These are phyloP conservation scores for Ectobius pallidus DNA, from an alignment of 2,888 invertebrate genomes.

Conservation along the genomic window DNA sequence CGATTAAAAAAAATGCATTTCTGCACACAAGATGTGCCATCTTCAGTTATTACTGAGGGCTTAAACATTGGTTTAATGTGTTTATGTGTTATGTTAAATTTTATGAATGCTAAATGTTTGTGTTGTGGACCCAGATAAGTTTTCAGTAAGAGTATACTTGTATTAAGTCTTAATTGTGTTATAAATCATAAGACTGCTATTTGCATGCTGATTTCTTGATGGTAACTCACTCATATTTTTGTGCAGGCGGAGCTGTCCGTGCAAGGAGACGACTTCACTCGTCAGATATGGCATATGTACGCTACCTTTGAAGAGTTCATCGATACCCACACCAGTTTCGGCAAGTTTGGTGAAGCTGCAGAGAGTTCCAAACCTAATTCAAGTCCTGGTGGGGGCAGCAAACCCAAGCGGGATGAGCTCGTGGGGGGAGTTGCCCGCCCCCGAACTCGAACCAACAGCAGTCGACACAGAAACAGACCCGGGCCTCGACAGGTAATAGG, in stretches of 20 bases:
- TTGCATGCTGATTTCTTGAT: too few relatives aligned
- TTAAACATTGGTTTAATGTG: too few relatives aligned
- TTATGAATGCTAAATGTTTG: too few relatives aligned
- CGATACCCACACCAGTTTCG: slow-evolving; percentile 46
- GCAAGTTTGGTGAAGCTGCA: slow-evolving; percentile 17
- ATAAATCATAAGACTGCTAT: too few relatives aligned
- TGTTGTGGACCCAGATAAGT: too few relatives aligned
- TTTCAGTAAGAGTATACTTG: too few relatives aligned
- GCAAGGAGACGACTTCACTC: slow-evolving; percentile 52
- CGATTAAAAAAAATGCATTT: too few relatives aligned
- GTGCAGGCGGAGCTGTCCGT: slow-evolving; percentile 51
- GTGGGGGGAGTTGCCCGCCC: slow-evolving; percentile 15
- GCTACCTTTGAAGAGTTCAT: slow-evolving; percentile 51
- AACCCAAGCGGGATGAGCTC: slow-evolving; percentile 25
- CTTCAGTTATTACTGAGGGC: too few relatives aligned
- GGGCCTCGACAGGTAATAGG: slow-evolving; percentile 36
- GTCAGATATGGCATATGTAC: slow-evolving; percentile 53
- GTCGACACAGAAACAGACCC: slow-evolving; percentile 18
- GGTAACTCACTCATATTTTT: too few relatives aligned
- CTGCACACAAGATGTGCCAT: too few relatives aligned
- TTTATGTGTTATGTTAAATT: too few relatives aligned
- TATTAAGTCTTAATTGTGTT: too few relatives aligned
- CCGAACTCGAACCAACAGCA: slow-evolving; percentile 5
- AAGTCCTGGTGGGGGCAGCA: slow-evolving; percentile 12
- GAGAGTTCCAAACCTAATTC: slow-evolving; percentile 6